These are phyloP conservation scores for Amiota communis DNA, from an alignment of 2,888 invertebrate species.

Conservation along the genomic window DNA sequence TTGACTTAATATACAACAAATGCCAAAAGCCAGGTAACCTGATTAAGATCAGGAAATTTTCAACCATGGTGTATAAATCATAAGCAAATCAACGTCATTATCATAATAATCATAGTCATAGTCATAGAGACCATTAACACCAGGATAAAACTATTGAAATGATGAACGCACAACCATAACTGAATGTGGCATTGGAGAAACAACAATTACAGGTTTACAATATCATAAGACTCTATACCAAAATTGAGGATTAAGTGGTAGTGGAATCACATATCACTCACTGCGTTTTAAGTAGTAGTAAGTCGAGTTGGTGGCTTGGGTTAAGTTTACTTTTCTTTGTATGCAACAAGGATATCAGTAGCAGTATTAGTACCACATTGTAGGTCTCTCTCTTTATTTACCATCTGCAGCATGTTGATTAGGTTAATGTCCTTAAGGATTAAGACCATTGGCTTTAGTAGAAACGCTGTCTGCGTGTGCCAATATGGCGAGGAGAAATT, in stretches of 20 bases:
- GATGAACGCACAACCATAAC: neutral
- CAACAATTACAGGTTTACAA: neutral
- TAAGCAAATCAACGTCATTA: no score
- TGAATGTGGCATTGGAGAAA: neutral
- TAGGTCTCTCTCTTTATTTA: neutral
- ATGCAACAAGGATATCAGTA: slow-evolving; percentile 6
- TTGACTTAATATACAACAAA: no score
- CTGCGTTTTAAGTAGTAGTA: neutral
- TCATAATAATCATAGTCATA: no score
- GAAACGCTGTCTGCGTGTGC: neutral
- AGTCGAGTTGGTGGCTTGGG: no score
- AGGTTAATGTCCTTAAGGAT: slow-evolving; percentile 62
- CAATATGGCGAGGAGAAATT: neutral
- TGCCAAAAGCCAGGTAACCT: no score
- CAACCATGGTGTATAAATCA: no score
- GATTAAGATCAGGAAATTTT: no score
- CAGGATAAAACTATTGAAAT: no score
- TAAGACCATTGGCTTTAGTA: slow-evolving; percentile 17
- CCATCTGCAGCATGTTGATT: slow-evolving; percentile 49
- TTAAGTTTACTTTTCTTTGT: no score
- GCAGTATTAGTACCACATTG: neutral
- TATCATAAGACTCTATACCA: neutral
- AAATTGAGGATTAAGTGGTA: neutral
- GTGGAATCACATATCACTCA: neutral
- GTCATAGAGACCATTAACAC: no score